Evolutionary conservation across 1,140 invertebrate species (phyloP), one percentile per base, ranked within the genome.

Genomic region (Batillaria attramentaria): DNA sequence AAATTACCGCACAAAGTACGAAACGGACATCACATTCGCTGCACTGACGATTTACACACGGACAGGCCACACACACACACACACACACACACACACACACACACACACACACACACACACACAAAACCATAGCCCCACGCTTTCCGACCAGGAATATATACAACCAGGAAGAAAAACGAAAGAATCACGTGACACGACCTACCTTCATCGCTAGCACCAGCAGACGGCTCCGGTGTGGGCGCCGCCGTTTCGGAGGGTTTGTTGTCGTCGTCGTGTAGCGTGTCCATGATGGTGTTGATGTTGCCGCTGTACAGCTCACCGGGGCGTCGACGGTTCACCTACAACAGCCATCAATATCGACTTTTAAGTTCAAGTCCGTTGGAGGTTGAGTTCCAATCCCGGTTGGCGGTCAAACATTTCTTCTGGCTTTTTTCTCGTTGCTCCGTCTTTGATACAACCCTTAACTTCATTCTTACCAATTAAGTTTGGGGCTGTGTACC

Each of bases 241-340:
- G 68, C 31, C 16, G 35, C 20, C 50, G 3, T 54, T 8, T 73
- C 57, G 35, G 20, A 43, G 31, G 50, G 39, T 13, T 68, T 77
- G 16, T 70, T 79, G 0, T 83, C 65, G 43, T 84, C 81, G 24
- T 83, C 83, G 81, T 86, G 86, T 39, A 88, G 72, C 60, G 84
- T 84, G 31, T 86, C 83, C 43, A 87, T 87, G 72, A 87, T 84
- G 42, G 85, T 84, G 62, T 86, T 82, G 13, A 87, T 83, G 65
- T 88, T 85, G 72, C 84, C 82, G 42, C 85, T 81, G 76, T 86
- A 89, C 35, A 89, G 80, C 75, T 89, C 87, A 33, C 84, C 84
- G n/a, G 87, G 84, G 3, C 87, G 84, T 72, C 84, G 83, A 42
- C 88, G 78, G 66, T 88, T 87, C 1, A 89, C 81, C 73, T 75